A percentile compares a stretch with the other conserved stretches of the same genome.
Conservation (phyloP, 2,888 invertebrate species). For the Fissipunctia ypsillon region DNA sequence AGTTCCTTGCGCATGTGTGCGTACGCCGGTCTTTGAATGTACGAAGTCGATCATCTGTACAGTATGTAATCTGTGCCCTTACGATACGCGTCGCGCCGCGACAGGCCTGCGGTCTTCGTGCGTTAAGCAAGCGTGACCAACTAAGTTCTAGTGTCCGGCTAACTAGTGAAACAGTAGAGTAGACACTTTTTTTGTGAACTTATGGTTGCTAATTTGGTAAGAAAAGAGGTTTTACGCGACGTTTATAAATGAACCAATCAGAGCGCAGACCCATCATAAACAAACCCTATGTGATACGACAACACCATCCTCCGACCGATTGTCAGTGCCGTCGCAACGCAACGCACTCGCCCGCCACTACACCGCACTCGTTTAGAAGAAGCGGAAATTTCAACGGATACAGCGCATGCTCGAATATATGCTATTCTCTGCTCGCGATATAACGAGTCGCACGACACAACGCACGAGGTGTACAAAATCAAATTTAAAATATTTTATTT, state of each 20-base stretch:
- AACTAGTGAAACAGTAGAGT: conserved; percentile 16
- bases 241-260: conserved; percentile 43
- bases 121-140: conserved; percentile 53
- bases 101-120: conserved; percentile 59
- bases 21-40: conserved; percentile 26
- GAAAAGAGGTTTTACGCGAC: conserved; percentile 20
- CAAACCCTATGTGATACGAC: conserved; percentile 70
- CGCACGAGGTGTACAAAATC: conserved; percentile 3
- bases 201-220: not conserved
- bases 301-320: conserved; percentile 90
- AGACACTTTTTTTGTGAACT: not conserved
- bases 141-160: conserved; percentile 51
- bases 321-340: conserved; percentile 80
- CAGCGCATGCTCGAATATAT: conserved; percentile 88
- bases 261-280: conserved; percentile 74
- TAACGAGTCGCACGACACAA: not conserved
- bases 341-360: conserved; percentile 69
- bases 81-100: conserved; percentile 54
- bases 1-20: conserved; percentile 24
- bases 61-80: conserved; percentile 60
- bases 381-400: conserved; percentile 89
- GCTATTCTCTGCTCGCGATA: conserved; percentile 63
- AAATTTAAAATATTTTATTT: conserved; percentile 8
- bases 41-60: conserved; percentile 41
- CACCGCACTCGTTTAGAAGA: conserved; percentile 78